Evolutionary conservation across 2,797 vertebrate species (phyloP).

Genomic region (Arctocebus calabarensis): DNA sequence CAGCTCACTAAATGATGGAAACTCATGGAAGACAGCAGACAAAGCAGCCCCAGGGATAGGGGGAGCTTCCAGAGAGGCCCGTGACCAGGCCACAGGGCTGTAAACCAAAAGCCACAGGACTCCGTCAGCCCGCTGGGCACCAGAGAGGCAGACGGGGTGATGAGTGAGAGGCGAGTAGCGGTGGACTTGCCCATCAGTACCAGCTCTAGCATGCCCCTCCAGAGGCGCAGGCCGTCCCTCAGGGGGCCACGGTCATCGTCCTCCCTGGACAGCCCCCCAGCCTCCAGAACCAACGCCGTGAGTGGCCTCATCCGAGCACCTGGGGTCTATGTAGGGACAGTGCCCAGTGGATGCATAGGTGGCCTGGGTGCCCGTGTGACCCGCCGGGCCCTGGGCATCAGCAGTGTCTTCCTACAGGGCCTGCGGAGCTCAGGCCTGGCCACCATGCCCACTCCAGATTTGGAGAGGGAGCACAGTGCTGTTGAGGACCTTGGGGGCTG

Average conservation of each 20-base stretch:
- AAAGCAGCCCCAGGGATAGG: constrained; percentile 79
- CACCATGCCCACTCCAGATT: constrained; percentile 85
- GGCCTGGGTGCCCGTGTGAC: constrained; percentile 93
- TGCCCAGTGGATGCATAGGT: constrained; percentile 85
- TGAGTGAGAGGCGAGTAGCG: constrained; percentile 66
- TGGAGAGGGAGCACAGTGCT: constrained; percentile 83
- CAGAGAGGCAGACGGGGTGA: constrained; percentile 69
- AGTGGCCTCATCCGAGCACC: constrained; percentile 80
- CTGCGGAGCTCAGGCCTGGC: constrained; percentile 91
- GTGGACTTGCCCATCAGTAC: constrained; percentile 77
- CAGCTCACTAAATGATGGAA: constrained; percentile 78
- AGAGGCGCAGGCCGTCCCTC: constrained; percentile 92
- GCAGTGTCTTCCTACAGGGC: constrained; percentile 95
- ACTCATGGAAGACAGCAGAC: constrained; percentile 85
- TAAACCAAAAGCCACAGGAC: constrained; percentile 43
- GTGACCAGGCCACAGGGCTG: constrained; percentile 53
- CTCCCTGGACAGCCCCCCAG: constrained; percentile 80
- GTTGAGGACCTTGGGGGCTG: constrained; percentile 90
- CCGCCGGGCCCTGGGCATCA: constrained; percentile 95
- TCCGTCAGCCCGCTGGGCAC: constrained; percentile 63
- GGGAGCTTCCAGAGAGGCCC: constrained; percentile 91
- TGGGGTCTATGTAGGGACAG: constrained; percentile 89
- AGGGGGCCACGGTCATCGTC: constrained; percentile 87
- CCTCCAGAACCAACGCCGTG: constrained; percentile 80
- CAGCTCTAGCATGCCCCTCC: constrained; percentile 91